Base-by-base conservation (phyloP, 2,113 vertebrate genomes). In the Oncorhynchus tshawytscha region DNA sequence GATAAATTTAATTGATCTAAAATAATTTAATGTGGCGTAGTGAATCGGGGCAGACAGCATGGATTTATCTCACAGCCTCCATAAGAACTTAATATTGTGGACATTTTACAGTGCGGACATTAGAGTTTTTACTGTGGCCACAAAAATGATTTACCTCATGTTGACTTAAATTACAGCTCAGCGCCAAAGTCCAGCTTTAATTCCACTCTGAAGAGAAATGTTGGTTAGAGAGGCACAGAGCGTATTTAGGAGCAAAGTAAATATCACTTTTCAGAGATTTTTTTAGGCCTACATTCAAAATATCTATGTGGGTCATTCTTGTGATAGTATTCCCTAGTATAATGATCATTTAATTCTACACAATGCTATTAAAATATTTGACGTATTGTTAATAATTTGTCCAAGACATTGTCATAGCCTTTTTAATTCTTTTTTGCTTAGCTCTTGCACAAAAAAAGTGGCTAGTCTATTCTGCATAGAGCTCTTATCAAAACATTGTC, bases 1-100 rank as follows among this genome's bases (percentile, higher is more conserved):
- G 91, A 88, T 90, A 90, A 94, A 88, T 93, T 94, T 92, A 94
- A 94, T 94, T 94, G 93, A 94, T 93, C 93, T 92, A 82, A 91
- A 91, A 83, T 91, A 92, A 90, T 92, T 94, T 94, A 12, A 94
- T 94, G 93, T 88, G 90, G 90, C 90, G 90, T 93, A 92, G 91
- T 94, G 93, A 94, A 93, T 94, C 68, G 90, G 70, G 57, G 89
- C 89, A 91, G 91, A 93, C 93, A 93, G 90, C 80, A 71, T 78
- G 92, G 92, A 94, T 94, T 94, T 94, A 92, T 93, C 87, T 89
- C 82, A 49, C 81, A 82, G 89, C 83, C 87, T 75, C 78, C 78
- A 88, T 85, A 84, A 86, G 90, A 93, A 93, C 91, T 92, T 92
- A 93, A 94, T 93, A 94, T 93, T 90, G 88, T 78, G 78, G 15